A percentile compares a stretch with the other conserved stretches of the same genome.
Conservation (phyloP, 2,888 invertebrate genomes). For the Drosophila histrio region DNA sequence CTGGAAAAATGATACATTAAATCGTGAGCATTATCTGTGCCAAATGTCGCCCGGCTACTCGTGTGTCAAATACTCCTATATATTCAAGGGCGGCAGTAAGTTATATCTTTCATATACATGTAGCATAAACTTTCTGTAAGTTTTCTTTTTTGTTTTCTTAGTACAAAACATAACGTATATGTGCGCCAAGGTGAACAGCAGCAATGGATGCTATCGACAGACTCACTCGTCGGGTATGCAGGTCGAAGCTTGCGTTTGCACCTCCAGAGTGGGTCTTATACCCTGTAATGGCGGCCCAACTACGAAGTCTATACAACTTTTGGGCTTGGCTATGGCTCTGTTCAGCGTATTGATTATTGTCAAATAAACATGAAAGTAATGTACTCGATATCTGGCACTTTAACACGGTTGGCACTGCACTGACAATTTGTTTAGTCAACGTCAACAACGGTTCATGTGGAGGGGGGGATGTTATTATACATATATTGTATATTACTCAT, state of each 20-base stretch:
- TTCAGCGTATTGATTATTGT: slow-evolving; percentile 34
- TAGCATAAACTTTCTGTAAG: background rate
- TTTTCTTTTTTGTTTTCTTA: slow-evolving; percentile 71
- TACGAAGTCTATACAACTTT: background rate
- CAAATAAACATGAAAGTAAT: slow-evolving; percentile 54
- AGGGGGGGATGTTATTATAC: slow-evolving; percentile 12
- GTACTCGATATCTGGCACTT: slow-evolving; percentile 27
- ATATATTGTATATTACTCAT: slow-evolving; percentile 6
- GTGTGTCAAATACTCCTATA: slow-evolving; percentile 88
- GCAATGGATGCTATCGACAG: slow-evolving; percentile 87
- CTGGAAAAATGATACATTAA: slow-evolving; percentile 85
- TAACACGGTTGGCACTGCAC: slow-evolving; percentile 35
- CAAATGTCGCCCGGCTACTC: slow-evolving; percentile 86
- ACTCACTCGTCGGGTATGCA: slow-evolving; percentile 84
- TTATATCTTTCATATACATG: slow-evolving; percentile 12
- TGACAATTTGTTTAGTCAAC: slow-evolving; percentile 35
- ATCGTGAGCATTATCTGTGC: slow-evolving; percentile 85
- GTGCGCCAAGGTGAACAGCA: slow-evolving; percentile 88
- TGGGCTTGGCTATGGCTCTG: slow-evolving; percentile 48
- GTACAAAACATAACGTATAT: slow-evolving; percentile 89
- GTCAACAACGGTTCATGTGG: slow-evolving; percentile 15
- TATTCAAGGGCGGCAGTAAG: slow-evolving; percentile 87
- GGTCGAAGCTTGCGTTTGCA: slow-evolving; percentile 85
- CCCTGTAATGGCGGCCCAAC: slow-evolving; percentile 84
- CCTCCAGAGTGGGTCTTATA: slow-evolving; percentile 81